These are phyloP conservation scores for Didymodactylos carnosus DNA, from an alignment of 2,888 invertebrate genomes.

Conservation along the genomic window DNA sequence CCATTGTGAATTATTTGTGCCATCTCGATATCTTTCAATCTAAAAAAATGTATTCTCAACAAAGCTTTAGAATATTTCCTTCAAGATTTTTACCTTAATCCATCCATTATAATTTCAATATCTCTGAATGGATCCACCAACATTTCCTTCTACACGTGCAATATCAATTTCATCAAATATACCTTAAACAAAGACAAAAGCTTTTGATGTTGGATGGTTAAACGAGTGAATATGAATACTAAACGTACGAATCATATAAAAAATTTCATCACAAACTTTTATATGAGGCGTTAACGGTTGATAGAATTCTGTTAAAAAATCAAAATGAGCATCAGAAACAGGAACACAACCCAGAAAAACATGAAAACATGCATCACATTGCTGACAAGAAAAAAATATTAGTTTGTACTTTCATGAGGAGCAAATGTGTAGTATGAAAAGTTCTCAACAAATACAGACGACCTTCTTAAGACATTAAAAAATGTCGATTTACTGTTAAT, in stretches of 20 bases:
- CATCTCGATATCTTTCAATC: slow-evolving; percentile 78
- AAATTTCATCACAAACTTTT: slow-evolving; percentile 89
- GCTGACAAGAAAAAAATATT: no score
- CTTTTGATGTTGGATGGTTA: no score
- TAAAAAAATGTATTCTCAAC: slow-evolving; percentile 18
- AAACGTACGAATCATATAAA: slow-evolving; percentile 88
- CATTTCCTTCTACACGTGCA: slow-evolving; percentile 92
- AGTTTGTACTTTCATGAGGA: slow-evolving; percentile 66
- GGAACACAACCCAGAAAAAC: slow-evolving; percentile 61
- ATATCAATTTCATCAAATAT: slow-evolving; percentile 65
- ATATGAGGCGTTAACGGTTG: slow-evolving; percentile 72
- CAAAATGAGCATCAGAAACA: slow-evolving; percentile 79
- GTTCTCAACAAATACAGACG: slow-evolving; percentile 88
- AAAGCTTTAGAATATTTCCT: no score
- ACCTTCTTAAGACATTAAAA: slow-evolving; percentile 95
- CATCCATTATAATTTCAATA: slow-evolving; percentile 82
- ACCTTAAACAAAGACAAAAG: no score
- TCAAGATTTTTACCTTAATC: slow-evolving; percentile 41
- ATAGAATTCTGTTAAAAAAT: slow-evolving; percentile 73
- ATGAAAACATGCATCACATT: no score
- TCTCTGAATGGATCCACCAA: slow-evolving; percentile 89
- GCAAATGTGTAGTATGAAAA: slow-evolving; percentile 99
- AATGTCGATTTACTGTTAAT: slow-evolving; percentile 39
- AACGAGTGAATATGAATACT: no score
- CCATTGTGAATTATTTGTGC: slow-evolving; percentile 62